Conservation (phyloP, 2,113 vertebrate species). For the Lathamus discolor region DNA sequence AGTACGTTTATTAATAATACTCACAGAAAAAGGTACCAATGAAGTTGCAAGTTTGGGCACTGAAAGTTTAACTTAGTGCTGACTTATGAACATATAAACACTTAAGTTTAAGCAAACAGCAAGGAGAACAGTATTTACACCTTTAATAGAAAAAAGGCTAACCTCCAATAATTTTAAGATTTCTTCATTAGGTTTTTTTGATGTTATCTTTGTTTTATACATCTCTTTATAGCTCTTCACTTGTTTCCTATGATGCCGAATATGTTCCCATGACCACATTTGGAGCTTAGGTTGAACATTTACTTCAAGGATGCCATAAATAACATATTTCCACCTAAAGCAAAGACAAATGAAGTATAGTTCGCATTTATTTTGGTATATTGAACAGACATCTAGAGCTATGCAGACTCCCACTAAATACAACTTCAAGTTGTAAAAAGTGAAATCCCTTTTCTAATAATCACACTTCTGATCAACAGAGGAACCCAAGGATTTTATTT, state of each 20-base stretch:
- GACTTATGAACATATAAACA: neutral
- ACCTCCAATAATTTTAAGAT: conserved; percentile 84
- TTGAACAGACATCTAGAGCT: neutral
- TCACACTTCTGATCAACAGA: neutral
- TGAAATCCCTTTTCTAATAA: neutral
- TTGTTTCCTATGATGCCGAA: conserved; percentile 79
- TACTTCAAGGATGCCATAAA: conserved; percentile 86
- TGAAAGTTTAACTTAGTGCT: neutral
- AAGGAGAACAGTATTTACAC: neutral
- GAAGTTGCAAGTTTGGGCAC: neutral
- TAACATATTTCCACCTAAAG: conserved; percentile 91
- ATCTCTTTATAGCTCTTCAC: conserved; percentile 86
- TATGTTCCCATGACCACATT: conserved; percentile 96
- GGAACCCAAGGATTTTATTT: neutral
- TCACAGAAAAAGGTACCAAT: neutral
- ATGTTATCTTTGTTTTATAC: conserved; percentile 92
- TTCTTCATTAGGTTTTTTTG: conserved; percentile 84
- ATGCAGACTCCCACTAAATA: neutral
- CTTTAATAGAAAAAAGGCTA: conserved; percentile 2
- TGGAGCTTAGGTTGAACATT: conserved; percentile 85
- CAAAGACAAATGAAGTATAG: neutral
- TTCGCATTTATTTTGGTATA: neutral
- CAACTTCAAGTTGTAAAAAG: neutral
- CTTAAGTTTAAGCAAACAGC: neutral
- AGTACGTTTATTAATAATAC: neutral